These are phyloP conservation scores for Haliclystus octoradiatus DNA, from an alignment of 30 jellyfish, hydroid and myxozoan genomes.

Conservation along the genomic window DNA sequence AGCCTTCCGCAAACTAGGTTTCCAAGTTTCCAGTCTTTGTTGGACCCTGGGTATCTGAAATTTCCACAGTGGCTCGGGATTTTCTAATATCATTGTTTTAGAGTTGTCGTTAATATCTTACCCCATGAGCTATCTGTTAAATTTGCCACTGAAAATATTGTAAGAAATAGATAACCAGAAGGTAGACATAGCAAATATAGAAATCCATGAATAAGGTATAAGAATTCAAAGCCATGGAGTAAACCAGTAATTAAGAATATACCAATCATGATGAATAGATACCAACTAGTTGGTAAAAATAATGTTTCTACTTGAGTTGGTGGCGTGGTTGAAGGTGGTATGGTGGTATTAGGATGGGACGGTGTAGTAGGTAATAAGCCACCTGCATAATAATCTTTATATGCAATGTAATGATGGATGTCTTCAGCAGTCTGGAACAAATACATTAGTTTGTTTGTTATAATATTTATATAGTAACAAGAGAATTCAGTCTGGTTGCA, in stretches of 20 bases:
- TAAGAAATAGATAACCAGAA: constrained; percentile 81
- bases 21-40: neutral
- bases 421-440: constrained; percentile 60
- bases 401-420: constrained; percentile 23
- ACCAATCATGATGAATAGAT: constrained; percentile 52
- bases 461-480: too few relatives aligned
- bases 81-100: too few relatives aligned
- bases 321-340: neutral
- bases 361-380: neutral
- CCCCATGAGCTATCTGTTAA: constrained; percentile 98
- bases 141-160: constrained; percentile 85
- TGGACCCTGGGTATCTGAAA: too few relatives aligned
- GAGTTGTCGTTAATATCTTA: too few relatives aligned
- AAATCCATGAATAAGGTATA: constrained; percentile 66
- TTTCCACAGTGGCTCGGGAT: too few relatives aligned
- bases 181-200: constrained; percentile 88
- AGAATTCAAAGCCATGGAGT: constrained; percentile 79
- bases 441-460: neutral
- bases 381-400: constrained; percentile 18
- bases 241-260: constrained; percentile 61
- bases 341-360: constrained; percentile 7
- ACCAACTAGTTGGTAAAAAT: constrained; percentile 82
- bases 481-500: too few relatives aligned
- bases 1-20: too few relatives aligned
- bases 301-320: constrained; percentile 9